These are phyloP conservation scores for Portunus trituberculatus DNA, from an alignment of 1,140 invertebrate genomes.

Conservation along the genomic window DNA sequence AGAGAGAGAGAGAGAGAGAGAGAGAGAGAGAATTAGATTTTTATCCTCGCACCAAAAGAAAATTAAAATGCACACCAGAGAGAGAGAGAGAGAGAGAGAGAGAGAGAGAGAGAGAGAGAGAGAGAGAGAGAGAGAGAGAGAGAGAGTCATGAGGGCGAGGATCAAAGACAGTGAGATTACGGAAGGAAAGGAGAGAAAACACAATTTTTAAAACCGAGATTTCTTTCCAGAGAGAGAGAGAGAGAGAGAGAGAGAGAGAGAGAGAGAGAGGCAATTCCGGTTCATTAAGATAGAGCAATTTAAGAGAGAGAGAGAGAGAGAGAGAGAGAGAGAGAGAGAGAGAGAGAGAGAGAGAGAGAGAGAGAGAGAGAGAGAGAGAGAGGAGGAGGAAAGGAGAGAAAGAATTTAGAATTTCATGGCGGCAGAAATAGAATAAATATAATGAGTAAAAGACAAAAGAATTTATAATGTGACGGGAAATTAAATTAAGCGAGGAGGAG, in stretches of 20 bases:
- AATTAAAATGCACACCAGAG: background rate
- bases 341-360: constrained; percentile 25
- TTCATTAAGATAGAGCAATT: no score
- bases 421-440: background rate
- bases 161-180: no score
- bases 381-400: background rate
- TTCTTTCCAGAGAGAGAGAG: background rate
- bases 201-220: background rate
- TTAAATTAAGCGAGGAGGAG: background rate
- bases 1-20: constrained; percentile 44
- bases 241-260: constrained; percentile 32
- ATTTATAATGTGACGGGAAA: background rate
- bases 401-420: background rate
- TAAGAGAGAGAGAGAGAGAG: constrained; percentile 31
- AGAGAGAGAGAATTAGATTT: constrained; percentile 32
- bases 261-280: constrained; percentile 33
- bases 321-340: constrained; percentile 27
- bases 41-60: no score
- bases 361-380: constrained; percentile 27
- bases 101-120: constrained; percentile 47
- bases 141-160: no score
- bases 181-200: background rate
- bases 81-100: constrained; percentile 46
- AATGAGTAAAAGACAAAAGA: constrained; percentile 9
- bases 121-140: background rate